Conservation (phyloP, 2,888 invertebrate species). For the Melanostoma mellinum region DNA sequence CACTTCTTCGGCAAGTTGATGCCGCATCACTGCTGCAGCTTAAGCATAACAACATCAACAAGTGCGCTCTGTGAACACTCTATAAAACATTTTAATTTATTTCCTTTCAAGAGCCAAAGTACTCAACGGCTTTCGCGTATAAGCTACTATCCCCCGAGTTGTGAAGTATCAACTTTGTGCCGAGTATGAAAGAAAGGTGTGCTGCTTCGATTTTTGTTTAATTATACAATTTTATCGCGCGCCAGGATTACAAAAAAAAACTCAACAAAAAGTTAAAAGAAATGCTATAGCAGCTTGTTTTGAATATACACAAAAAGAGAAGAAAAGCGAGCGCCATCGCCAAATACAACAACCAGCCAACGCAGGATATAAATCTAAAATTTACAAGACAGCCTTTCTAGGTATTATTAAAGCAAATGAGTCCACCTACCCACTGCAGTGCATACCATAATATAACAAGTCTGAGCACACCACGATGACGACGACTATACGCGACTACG, state of each 20-base stretch:
- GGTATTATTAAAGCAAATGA: slow-evolving; percentile 71
- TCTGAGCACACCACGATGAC: slow-evolving; percentile 19
- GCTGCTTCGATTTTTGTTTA: slow-evolving; percentile 64
- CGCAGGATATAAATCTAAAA: slow-evolving; percentile 71
- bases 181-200: slow-evolving; percentile 38
- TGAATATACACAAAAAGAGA: slow-evolving; percentile 10
- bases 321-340: slow-evolving; percentile 17
- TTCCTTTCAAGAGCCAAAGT: slow-evolving; percentile 32
- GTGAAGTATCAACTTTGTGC: slow-evolving; percentile 22
- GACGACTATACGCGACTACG: slow-evolving; percentile 22
- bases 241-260: slow-evolving; percentile 20
- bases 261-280: slow-evolving; percentile 3
- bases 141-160: slow-evolving; percentile 31
- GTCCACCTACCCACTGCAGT: slow-evolving; percentile 64
- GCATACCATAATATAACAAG: slow-evolving; percentile 30
- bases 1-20: slow-evolving; percentile 7
- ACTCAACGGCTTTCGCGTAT: slow-evolving; percentile 30
- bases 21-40: slow-evolving; percentile 13
- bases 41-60: slow-evolving; percentile 58
- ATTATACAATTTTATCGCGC: slow-evolving; percentile 66
- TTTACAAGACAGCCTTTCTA: slow-evolving; percentile 71
- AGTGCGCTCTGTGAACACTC: slow-evolving; percentile 39
- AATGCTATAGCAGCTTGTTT: not conserved
- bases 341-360: slow-evolving; percentile 18
- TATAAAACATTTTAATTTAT: slow-evolving; percentile 67